Evolutionary conservation across 2,797 vertebrate genomes (phyloP), one percentile per base, ranked within the genome.

Genomic region (Bovichtus variegatus): DNA sequence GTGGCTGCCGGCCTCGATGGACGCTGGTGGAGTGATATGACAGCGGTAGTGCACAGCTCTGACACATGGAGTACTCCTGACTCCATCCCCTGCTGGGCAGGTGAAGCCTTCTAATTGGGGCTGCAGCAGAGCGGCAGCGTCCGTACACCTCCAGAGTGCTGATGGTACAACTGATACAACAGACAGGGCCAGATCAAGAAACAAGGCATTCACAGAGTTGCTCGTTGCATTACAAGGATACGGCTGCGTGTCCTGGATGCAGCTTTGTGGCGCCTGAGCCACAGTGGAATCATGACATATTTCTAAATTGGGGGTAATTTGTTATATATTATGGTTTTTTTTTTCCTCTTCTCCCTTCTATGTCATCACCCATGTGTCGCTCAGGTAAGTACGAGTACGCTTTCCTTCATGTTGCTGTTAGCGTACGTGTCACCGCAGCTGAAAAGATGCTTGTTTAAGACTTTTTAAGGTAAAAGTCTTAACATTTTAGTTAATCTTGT

Each of bases 51-150:
- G 53, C 65, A 43, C 62, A 60, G 76, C 43, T 78, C 84, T 91
- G 92, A 91, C 90, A 89, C 88, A 90, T 86, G 78, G 77, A 86
- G 27, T 43, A 62, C 75, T 74, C 82, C 72, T 73, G 66, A 80
- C 57, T 57, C 44, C 31, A 61, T 71, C 44, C 79, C 83, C 55
- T 57, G 47, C 86, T 72, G 86, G 74, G 62, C 86, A 91, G 89
- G 91, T 94, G 90, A 90, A 89, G 88, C 74, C 76, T 46, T 84
- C 90, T 95, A 94, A 95, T 94, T 94, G 89, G 92, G 80, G 66
- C 75, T 54, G 49, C 58, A 69, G 80, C 73, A 47, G 63, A 76
- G 67, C 86, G 64, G 40, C 76, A 40, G 79, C 36, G 46, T 65
- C 44, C 1, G n/a, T 18, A 54, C 81, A 71, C 82, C 86, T 84